Conservation (phyloP, 23 tunicate species). For the Clavelina lepadiformis region DNA sequence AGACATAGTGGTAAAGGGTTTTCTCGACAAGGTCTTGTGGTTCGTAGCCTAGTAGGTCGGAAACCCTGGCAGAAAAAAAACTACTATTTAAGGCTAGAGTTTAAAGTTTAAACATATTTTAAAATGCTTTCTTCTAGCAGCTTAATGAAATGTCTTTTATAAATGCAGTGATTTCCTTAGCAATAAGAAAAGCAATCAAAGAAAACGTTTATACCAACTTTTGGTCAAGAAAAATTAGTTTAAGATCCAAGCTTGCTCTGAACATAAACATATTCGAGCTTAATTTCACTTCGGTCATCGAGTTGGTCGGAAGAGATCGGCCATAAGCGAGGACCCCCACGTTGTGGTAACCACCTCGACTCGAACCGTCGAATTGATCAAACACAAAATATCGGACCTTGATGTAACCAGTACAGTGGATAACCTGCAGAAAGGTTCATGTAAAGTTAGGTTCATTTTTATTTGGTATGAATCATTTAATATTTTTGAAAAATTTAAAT, state of each 20-base stretch:
- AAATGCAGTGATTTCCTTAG: background rate
- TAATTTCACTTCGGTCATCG: constrained; percentile 78
- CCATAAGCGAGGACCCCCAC: constrained; percentile 82
- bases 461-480: no score
- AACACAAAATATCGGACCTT: constrained; percentile 65
- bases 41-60: constrained; percentile 71
- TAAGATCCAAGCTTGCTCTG: constrained; percentile 82
- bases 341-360: constrained; percentile 68
- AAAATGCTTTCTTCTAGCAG: no score
- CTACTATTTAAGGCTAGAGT: background rate
- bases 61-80: constrained; percentile 42
- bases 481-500: no score
- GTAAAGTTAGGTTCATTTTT: no score
- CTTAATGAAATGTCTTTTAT: constrained; percentile 1
- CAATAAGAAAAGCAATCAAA: background rate
- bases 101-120: background rate
- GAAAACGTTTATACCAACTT: constrained; percentile 40
- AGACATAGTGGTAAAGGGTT: constrained; percentile 80
- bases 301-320: constrained; percentile 75
- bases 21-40: constrained; percentile 92
- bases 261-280: constrained; percentile 93
- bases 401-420: constrained; percentile 93
- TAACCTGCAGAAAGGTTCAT: constrained; percentile 69
- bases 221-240: constrained; percentile 76
- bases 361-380: constrained; percentile 69